Percentiles rank a stretch among this genome's conserved stretches.
These are phyloP conservation scores for Tipula vernalis DNA, from an alignment of 2,888 invertebrate species.

Conservation along the genomic window DNA sequence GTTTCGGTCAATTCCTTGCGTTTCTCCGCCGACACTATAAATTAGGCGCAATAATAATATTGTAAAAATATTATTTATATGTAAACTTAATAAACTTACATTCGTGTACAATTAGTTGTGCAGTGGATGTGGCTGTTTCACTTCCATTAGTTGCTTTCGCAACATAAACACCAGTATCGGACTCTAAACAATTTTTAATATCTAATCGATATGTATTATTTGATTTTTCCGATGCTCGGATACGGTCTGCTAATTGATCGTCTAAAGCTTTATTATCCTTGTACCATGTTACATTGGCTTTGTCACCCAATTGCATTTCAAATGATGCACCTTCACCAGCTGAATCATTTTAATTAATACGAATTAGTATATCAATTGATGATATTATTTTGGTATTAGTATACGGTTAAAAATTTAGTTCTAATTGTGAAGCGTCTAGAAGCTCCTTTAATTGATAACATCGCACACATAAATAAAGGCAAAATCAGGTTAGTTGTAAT, in stretches of 20 bases:
- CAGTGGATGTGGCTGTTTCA: constrained; percentile 73
- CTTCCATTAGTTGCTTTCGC: constrained; percentile 71
- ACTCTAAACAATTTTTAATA: constrained; percentile 59
- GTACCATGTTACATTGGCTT: constrained; percentile 64
- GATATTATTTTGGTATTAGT: not conserved
- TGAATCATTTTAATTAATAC: constrained; percentile 26
- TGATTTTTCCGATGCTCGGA: constrained; percentile 45
- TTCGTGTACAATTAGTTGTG: constrained; percentile 75
- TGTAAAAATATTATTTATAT: not conserved
- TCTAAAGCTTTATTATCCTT: constrained; percentile 76
- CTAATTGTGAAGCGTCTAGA: not conserved
- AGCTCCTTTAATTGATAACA: not conserved
- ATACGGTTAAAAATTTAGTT: not conserved
- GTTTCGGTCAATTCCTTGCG: constrained; percentile 46
- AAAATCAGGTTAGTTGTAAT: not conserved
- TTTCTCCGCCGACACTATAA: not conserved
- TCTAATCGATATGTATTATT: constrained; percentile 56
- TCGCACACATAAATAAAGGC: not conserved
- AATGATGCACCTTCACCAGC: constrained; percentile 75
- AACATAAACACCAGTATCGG: constrained; percentile 82
- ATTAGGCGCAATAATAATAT: not conserved
- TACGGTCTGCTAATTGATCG: constrained; percentile 61
- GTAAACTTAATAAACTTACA: constrained; percentile 42
- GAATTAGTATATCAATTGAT: not conserved
- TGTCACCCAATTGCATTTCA: constrained; percentile 58